Evolutionary conservation across 1,140 invertebrate species (phyloP).

Genomic region (Ericerus pela): DNA sequence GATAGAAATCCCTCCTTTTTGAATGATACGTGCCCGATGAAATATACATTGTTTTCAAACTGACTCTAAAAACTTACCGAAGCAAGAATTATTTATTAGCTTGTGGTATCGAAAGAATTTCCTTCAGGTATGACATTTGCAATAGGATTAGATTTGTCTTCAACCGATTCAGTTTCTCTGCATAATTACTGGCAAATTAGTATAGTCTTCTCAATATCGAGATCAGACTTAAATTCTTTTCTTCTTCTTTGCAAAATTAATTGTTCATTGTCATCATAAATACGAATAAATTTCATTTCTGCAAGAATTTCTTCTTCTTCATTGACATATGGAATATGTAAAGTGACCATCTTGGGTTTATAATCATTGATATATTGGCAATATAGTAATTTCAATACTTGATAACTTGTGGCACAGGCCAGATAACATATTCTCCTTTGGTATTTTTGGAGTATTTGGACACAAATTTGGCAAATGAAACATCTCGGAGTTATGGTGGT

Average conservation of each 20-base stretch:
- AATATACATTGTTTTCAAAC: too few species aligned
- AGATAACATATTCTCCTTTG: conserved; percentile 20
- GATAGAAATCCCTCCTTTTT: too few species aligned
- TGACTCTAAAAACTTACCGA: too few species aligned
- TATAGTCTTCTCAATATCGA: conserved; percentile 24
- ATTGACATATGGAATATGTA: conserved; percentile 27
- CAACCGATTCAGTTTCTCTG: conserved; percentile 19
- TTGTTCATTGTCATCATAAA: conserved; percentile 23
- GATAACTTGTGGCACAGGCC: conserved; percentile 24
- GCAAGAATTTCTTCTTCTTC: conserved; percentile 25
- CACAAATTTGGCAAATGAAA: conserved; percentile 26
- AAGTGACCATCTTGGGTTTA: conserved; percentile 27
- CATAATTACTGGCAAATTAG: conserved; percentile 22
- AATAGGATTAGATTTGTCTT: too few species aligned
- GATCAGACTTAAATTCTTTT: conserved; percentile 25
- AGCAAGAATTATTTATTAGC: too few species aligned
- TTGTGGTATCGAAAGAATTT: too few species aligned
- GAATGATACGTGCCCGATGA: too few species aligned
- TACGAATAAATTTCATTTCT: conserved; percentile 24
- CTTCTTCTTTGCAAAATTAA: conserved; percentile 21
- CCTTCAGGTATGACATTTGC: too few species aligned
- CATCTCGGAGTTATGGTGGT: conserved; percentile 21
- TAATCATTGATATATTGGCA: conserved; percentile 23
- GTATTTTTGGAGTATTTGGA: conserved; percentile 22
- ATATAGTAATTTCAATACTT: conserved; percentile 28